Evolutionary conservation across 1,140 invertebrate genomes (phyloP), one percentile per base, ranked within the genome.

Genomic region (Drosophila arawakana): DNA sequence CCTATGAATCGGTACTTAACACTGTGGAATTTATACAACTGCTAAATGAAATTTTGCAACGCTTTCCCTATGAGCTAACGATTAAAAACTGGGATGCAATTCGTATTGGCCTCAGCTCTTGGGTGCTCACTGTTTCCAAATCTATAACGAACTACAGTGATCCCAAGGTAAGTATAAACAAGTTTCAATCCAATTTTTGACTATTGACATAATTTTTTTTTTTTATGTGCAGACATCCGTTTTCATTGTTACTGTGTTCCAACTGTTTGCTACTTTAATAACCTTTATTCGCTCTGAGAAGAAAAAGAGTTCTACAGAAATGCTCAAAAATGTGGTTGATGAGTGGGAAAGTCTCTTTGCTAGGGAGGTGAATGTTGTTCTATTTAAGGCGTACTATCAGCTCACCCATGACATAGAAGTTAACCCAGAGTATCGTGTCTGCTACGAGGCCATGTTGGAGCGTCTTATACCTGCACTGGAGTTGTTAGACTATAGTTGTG

Each of bases 1-100:
- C 68, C 6, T 85, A 80, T 50, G 73, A 83, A 5, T 50, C 66
- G 7, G 81, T 92, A 52, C 63, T 91, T 41, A 77, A 93, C 37
- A 85, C 93, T 8, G 82, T 93, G 21, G 80, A 93, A 49, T 90
- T 93, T 7, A 82, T 92, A 2, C 83, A 92, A 72, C 91, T 94
- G 30, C 68, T 94, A 7, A 91, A 92, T 58, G 78, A 92, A 66
- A 73, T 93, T n/a, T 72, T 93, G 10, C 67, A 92, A 43, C 73
- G 76, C 6, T 90, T 92, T 71, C 93, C 94, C 0, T 78, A 85
- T 18, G 86, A 92, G 68, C 76, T 95, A 18, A 92, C 80, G 11
- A 76, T 86, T 8, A 90, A 91, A 55, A 93, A 94, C 43, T 96
- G 96, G 95, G 95, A 96, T 91, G 94, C 94, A 61, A 93, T 95